Percentiles rank a stretch among this genome's conserved stretches.
phyloP scores from a whole-genome alignment of 2,113 vertebrate species.

The Centropus bengalensis region DNA sequence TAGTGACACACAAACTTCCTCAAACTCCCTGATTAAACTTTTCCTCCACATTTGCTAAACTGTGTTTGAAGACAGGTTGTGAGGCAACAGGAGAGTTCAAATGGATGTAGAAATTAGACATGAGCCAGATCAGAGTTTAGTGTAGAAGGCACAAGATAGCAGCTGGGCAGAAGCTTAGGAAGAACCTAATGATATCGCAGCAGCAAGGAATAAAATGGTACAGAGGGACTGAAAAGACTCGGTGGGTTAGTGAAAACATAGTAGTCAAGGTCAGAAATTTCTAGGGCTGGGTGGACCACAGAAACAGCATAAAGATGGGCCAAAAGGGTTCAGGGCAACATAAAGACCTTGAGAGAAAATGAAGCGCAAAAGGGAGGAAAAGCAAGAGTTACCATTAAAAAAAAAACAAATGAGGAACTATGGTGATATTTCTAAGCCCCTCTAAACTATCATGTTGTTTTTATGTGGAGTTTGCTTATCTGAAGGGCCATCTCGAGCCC shows the following conservation, averaged over 20 bases:
- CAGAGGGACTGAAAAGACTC: background rate
- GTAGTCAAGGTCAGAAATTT: background rate
- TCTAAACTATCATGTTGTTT: background rate
- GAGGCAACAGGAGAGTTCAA: background rate
- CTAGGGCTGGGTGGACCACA: background rate
- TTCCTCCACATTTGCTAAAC: background rate
- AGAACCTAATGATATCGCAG: background rate
- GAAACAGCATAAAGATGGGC: background rate
- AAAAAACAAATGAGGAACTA: background rate
- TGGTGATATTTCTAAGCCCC: background rate
- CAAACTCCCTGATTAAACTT: background rate
- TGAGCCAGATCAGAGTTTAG: background rate
- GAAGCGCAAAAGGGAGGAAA: background rate
- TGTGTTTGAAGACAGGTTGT: background rate
- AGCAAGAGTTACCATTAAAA: background rate
- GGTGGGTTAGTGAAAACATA: background rate
- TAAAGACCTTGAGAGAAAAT: background rate
- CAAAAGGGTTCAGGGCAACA: background rate
- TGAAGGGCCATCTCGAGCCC: background rate
- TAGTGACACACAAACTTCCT: background rate
- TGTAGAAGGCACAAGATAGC: background rate
- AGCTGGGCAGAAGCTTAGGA: background rate
- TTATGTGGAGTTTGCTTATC: constrained; percentile 31
- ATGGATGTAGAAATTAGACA: background rate
- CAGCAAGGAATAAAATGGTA: background rate